These are phyloP conservation scores for Cosmorhoe ocellata DNA, from an alignment of 2,888 invertebrate genomes.

Conservation along the genomic window DNA sequence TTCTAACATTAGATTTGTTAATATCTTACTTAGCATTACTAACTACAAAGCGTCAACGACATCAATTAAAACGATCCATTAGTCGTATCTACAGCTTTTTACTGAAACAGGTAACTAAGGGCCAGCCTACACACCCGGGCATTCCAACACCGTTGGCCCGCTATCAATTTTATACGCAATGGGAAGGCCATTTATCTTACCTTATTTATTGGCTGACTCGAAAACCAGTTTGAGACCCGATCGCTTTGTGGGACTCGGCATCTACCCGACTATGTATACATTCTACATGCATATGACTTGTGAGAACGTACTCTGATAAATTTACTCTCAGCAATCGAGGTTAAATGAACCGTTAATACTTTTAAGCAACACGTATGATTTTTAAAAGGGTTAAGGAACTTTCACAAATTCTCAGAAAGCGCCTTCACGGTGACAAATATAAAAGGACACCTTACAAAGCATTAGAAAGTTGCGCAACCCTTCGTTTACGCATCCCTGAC, in stretches of 20 bases:
- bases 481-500: conserved; percentile 64
- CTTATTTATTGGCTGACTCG: conserved; percentile 78
- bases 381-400: conserved; percentile 60
- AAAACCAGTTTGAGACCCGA: conserved; percentile 73
- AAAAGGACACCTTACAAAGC: conserved; percentile 74
- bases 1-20: conserved; percentile 3
- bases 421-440: conserved; percentile 45
- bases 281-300: conserved; percentile 46
- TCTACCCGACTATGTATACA: conserved; percentile 62
- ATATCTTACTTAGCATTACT: conserved; percentile 8
- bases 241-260: conserved; percentile 58
- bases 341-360: conserved; percentile 53
- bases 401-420: conserved; percentile 72
- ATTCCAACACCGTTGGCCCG: conserved; percentile 69
- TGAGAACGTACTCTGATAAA: conserved; percentile 42
- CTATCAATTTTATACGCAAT: conserved; percentile 80
- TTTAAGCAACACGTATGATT: conserved; percentile 43
- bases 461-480: conserved; percentile 82
- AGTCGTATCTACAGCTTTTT: conserved; percentile 53
- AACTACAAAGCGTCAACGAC: conserved; percentile 32
- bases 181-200: conserved; percentile 79
- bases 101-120: conserved; percentile 50
- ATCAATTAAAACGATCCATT: conserved; percentile 56
- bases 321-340: conserved; percentile 48
- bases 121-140: conserved; percentile 59